Conservation (phyloP, 2,888 invertebrate species). For the Ectemnius lituratus region DNA sequence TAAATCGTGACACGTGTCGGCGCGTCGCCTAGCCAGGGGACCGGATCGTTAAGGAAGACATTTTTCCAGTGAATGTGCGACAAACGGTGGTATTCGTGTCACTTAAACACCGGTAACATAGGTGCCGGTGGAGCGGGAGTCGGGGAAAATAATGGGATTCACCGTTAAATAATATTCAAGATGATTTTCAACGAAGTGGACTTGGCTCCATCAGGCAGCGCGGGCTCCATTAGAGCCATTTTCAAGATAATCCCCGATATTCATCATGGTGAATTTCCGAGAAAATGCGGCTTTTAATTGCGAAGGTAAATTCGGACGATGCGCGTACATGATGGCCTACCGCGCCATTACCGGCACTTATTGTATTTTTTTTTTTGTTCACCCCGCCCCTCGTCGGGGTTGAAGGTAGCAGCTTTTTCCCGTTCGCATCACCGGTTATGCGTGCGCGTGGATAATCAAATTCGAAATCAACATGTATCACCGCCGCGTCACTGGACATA, state of each 20-base stretch:
- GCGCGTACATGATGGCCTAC: conserved; percentile 16
- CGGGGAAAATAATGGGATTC: no score
- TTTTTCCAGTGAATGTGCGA: background rate
- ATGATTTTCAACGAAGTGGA: no score
- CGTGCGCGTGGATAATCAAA: conserved; percentile 37
- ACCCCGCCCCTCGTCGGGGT: no score
- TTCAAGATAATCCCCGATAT: conserved; percentile 7
- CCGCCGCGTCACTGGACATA: conserved; percentile 42
- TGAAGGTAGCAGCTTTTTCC: no score
- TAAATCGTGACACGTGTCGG: background rate
- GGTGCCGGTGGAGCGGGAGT: background rate
- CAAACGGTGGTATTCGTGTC: background rate
- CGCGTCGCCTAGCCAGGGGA: background rate
- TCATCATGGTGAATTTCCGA: conserved; percentile 27
- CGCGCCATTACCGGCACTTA: conserved; percentile 47
- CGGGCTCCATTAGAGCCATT: background rate
- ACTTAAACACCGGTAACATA: background rate
- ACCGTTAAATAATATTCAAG: no score
- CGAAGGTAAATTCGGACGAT: conserved; percentile 42
- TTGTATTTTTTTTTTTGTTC: conserved; percentile 35
- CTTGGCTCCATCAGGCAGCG: no score
- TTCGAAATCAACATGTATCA: conserved; percentile 47
- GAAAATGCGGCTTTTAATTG: conserved; percentile 44
- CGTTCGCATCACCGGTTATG: background rate
- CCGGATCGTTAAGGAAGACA: background rate